Percentiles rank a stretch among this genome's conserved stretches.
Evolutionary conservation across 2,888 invertebrate genomes (phyloP).

Genomic region (Pheosia tremula): DNA sequence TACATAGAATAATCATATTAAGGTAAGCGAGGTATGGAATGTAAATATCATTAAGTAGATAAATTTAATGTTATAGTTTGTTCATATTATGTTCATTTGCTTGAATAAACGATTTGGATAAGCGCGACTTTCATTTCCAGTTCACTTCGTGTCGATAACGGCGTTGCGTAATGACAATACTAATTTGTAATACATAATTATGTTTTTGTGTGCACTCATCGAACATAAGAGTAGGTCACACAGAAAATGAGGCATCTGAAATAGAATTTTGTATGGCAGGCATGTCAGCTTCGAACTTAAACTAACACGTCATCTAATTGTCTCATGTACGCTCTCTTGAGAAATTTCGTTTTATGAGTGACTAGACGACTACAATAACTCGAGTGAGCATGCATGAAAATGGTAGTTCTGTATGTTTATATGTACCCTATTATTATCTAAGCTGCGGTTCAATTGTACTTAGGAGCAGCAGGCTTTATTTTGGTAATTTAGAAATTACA

Average conservation of each 20-base stretch:
- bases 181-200: slow-evolving; percentile 23
- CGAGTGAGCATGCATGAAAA: too few species aligned
- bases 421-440: too few species aligned
- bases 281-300: not conserved
- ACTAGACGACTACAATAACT: too few species aligned
- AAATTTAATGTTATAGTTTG: slow-evolving; percentile 85
- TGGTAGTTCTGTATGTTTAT: not conserved
- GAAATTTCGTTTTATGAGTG: too few species aligned
- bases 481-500: too few species aligned
- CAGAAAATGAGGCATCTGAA: slow-evolving; percentile 1
- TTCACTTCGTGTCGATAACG: slow-evolving; percentile 18
- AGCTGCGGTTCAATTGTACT: not conserved
- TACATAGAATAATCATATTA: slow-evolving; percentile 70
- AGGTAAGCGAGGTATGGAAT: slow-evolving; percentile 78
- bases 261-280: not conserved
- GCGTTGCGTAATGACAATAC: slow-evolving; percentile 31
- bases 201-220: slow-evolving; percentile 15
- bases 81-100: slow-evolving; percentile 84
- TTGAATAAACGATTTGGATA: slow-evolving; percentile 85
- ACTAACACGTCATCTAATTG: not conserved
- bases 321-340: too few species aligned
- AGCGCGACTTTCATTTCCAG: slow-evolving; percentile 60
- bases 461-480: not conserved
- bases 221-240: slow-evolving; percentile 31
- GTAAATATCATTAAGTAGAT: slow-evolving; percentile 85